Evolutionary conservation across 53 echinoderm and acorn worm species (phyloP).

Genomic region (Holothuria scabra): DNA sequence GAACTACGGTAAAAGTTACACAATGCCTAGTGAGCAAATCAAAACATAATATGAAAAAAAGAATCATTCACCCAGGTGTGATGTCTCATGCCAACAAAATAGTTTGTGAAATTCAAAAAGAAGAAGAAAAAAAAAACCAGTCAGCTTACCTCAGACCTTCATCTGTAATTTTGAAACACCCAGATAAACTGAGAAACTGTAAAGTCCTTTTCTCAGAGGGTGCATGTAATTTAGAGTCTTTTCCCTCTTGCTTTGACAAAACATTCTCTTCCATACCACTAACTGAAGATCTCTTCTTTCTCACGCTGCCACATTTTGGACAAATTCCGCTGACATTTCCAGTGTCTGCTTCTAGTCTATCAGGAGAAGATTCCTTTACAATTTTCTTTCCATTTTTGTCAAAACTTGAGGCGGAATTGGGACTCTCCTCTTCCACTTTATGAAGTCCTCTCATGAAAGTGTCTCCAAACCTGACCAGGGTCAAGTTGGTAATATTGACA

Average conservation of each 20-base stretch:
- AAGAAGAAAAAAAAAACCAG: too few species aligned
- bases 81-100: too few species aligned
- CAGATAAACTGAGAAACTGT: constrained; percentile 82
- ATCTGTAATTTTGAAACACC: constrained; percentile 88
- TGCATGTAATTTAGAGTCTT: not conserved
- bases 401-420: not conserved
- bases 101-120: too few species aligned
- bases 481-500: constrained; percentile 71
- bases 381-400: constrained; percentile 31
- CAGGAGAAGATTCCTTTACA: not conserved
- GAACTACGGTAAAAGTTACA: too few species aligned
- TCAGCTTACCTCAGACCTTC: constrained; percentile 78
- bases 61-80: too few species aligned
- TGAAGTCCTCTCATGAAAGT: constrained; percentile 7
- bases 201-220: constrained; percentile 49
- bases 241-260: not conserved
- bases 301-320: constrained; percentile 38
- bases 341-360: not conserved
- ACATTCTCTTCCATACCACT: constrained; percentile 1
- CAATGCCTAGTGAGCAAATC: too few species aligned
- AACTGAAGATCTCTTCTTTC: not conserved
- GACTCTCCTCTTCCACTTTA: not conserved
- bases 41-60: too few species aligned
- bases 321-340: constrained; percentile 40
- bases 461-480: constrained; percentile 62